Evolutionary conservation across 1,140 invertebrate species (phyloP), one percentile per base, ranked within the genome.

Genomic region (Drosophila serrata): DNA sequence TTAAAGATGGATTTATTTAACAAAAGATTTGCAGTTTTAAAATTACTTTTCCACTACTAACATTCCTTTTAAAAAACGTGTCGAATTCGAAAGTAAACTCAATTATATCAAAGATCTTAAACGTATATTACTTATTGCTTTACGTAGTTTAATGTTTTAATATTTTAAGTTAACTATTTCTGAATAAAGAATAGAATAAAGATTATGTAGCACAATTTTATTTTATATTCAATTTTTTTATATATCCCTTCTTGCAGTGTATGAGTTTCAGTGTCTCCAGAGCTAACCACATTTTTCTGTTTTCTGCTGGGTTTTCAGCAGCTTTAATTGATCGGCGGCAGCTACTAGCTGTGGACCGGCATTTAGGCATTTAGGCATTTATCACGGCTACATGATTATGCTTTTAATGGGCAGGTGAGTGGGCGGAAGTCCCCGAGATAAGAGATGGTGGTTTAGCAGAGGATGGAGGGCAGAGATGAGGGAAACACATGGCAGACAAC

Each of bases 341-440:
- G 60, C 42, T 63, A 53, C 42, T 63, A 48, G 70, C 65, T 60
- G 51, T 61, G 63, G 33, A 56, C 48, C 42, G 57, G 46, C 75
- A 63, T 74, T 75, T 70, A 64, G 57, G 46, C 75, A 63, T 74
- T 75, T 70, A 64, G 78, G 86, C 81, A 88, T 90, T 88, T 88
- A 81, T 88, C 78, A 90, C 75, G 72, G 75, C 86, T 61, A 90
- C 86, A 90, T 64, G 85, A 85, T 90, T 85, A 88, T 85, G 85
- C 86, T 90, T 69, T 81, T 90, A 90, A 90, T 90, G 82, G 82
- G 22, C 86, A 85, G 57, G 64, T 39, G 40, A 59, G 45, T 45
- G 42, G 46, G 37, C 15, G 48, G 42, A 31, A 53, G 74, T 59
- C 35, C 33, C 22, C 7, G 39, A 60, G 74, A 76, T 76, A 76